These are phyloP conservation scores for Vicugna pacos DNA, from an alignment of 2,113 vertebrate species.

Conservation along the genomic window DNA sequence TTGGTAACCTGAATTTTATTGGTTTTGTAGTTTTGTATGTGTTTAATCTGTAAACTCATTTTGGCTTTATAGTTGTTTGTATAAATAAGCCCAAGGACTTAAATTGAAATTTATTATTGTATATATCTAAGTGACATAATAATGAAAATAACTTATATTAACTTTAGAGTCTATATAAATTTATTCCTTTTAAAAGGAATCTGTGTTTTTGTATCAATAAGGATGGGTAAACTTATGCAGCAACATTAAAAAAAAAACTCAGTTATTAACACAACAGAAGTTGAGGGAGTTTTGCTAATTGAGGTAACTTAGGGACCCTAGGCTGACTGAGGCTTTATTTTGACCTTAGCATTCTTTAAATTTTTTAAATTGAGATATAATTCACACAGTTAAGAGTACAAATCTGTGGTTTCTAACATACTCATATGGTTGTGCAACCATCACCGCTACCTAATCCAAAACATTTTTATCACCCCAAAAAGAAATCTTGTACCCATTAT, in stretches of 20 bases:
- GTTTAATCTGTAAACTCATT: conserved; percentile 32
- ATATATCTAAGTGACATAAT: conserved; percentile 20
- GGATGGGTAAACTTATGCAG: neutral
- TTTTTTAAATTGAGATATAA: neutral
- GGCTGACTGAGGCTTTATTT: neutral
- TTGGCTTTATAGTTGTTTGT: neutral
- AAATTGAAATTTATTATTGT: conserved; percentile 28
- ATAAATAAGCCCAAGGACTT: neutral
- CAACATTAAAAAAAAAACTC: neutral
- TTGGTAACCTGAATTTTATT: conserved; percentile 12
- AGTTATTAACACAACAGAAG: neutral
- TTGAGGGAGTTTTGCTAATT: neutral
- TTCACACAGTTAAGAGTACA: neutral
- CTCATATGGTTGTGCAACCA: neutral
- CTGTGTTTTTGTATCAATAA: conserved; percentile 24
- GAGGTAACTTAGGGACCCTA: neutral
- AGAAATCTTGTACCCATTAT: neutral
- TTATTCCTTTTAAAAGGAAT: neutral
- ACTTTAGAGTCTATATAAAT: neutral
- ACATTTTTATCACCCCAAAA: neutral
- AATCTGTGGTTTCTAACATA: neutral
- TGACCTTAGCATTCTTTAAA: neutral
- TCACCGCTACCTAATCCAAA: neutral
- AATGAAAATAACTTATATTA: conserved; percentile 10
- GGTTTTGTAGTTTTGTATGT: conserved; percentile 41